Evolutionary conservation across 1,140 invertebrate genomes (phyloP).

Genomic region (Lucilia cuprina): DNA sequence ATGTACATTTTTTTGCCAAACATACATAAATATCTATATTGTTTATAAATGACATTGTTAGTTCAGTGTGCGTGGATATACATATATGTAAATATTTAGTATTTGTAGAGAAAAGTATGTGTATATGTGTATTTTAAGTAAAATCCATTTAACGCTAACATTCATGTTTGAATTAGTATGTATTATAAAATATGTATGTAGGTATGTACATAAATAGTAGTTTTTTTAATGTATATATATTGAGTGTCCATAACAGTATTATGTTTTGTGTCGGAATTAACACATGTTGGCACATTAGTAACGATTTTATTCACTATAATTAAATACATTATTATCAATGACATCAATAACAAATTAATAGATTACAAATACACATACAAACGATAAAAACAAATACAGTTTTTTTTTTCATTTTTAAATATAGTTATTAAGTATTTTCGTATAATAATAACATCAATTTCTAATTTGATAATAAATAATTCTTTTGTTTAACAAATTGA

Average conservation of each 20-base stretch:
- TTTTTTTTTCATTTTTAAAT: neutral
- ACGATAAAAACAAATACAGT: neutral
- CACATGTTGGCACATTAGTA: constrained; percentile 14
- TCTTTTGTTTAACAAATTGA: no score
- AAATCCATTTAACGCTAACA: neutral
- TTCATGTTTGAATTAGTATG: neutral
- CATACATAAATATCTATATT: no score
- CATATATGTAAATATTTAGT: no score
- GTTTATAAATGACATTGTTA: no score
- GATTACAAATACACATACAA: neutral
- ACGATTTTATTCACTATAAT: neutral
- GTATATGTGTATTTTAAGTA: neutral
- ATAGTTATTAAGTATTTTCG: neutral
- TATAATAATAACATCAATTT: no score
- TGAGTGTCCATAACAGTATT: neutral
- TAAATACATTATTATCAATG: constrained; percentile 15
- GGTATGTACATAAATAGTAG: neutral
- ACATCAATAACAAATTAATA: constrained; percentile 18
- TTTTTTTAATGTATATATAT: neutral
- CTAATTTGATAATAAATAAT: no score
- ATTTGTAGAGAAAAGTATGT: neutral
- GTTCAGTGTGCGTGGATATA: no score
- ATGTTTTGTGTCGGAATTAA: constrained; percentile 7
- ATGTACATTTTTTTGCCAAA: no score
- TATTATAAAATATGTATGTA: neutral